Percentiles rank a stretch among this genome's conserved stretches.
Evolutionary conservation across 2,113 vertebrate genomes (phyloP).

Genomic region (Syngnathoides biaculeatus): DNA sequence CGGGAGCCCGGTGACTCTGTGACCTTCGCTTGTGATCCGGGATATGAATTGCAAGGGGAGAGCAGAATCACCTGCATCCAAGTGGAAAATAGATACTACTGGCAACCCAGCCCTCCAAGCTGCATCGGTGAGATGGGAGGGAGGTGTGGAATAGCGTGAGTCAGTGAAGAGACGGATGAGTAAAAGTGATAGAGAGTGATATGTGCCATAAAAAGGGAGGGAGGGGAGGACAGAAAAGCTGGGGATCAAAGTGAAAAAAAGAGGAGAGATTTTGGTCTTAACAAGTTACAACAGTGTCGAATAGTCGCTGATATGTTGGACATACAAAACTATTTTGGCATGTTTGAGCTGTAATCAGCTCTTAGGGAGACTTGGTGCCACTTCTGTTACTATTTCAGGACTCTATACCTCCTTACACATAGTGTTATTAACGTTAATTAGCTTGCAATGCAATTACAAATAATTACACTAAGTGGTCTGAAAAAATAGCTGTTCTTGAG

Average conservation of each 20-base stretch:
- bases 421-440: constrained; percentile 49
- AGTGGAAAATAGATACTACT: constrained; percentile 99
- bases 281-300: constrained; percentile 17
- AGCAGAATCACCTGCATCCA: constrained; percentile 98
- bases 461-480: constrained; percentile 47
- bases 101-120: constrained; percentile 95
- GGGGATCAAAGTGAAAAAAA: constrained; percentile 27
- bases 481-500: constrained; percentile 38
- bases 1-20: constrained; percentile 93
- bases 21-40: constrained; percentile 93
- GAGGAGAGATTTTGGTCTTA: constrained; percentile 30
- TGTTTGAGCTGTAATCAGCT: constrained; percentile 32
- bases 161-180: constrained; percentile 13
- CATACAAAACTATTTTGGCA: constrained; percentile 34
- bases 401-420: constrained; percentile 16
- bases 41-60: constrained; percentile 95
- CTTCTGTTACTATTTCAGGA: constrained; percentile 14
- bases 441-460: constrained; percentile 49
- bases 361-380: constrained; percentile 37
- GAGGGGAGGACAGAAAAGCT: constrained; percentile 6
- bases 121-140: constrained; percentile 86
- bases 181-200: constrained; percentile 16
- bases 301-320: constrained; percentile 26
- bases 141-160: constrained; percentile 10
- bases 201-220: constrained; percentile 18